A percentile compares a stretch with the other conserved stretches of the same genome.
Evolutionary conservation across 2,797 vertebrate species (phyloP).

Genomic region (Macropodus opercularis): DNA sequence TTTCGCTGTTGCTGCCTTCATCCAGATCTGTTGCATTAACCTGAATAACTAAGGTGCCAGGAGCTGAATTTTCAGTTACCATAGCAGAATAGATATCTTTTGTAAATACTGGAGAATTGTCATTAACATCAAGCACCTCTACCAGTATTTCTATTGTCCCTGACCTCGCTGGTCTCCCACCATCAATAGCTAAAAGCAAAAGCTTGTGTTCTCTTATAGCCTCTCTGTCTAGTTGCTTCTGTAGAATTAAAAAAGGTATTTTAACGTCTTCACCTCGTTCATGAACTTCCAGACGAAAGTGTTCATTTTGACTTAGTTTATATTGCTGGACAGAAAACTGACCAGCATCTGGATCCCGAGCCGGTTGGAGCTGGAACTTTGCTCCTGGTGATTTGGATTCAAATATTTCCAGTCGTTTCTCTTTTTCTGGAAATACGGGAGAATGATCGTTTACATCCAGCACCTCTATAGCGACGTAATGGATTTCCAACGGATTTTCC

Average conservation of each 20-base stretch:
- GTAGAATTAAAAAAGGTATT: slow-evolving; percentile 50
- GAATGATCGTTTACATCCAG: slow-evolving; percentile 73
- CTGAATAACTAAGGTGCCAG: slow-evolving; percentile 34
- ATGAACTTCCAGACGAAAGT: slow-evolving; percentile 64
- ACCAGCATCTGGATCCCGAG: slow-evolving; percentile 60
- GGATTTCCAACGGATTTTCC: slow-evolving; percentile 70
- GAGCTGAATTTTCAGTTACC: slow-evolving; percentile 39
- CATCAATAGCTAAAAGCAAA: slow-evolving; percentile 59
- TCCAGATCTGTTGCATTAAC: slow-evolving; percentile 70
- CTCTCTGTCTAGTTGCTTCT: slow-evolving; percentile 65
- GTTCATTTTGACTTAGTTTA: slow-evolving; percentile 55
- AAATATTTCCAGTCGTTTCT: slow-evolving; percentile 59
- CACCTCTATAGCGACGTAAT: slow-evolving; percentile 63
- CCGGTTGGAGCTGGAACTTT: slow-evolving; percentile 58
- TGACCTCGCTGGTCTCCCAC: slow-evolving; percentile 53
- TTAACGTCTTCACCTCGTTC: slow-evolving; percentile 55
- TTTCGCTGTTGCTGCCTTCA: slow-evolving; percentile 52
- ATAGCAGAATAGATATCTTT: slow-evolving; percentile 49
- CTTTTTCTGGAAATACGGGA: slow-evolving; percentile 50
- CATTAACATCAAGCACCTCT: slow-evolving; percentile 58
- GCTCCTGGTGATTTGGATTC: slow-evolving; percentile 52
- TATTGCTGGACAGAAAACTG: slow-evolving; percentile 61
- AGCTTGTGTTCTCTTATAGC: slow-evolving; percentile 20
- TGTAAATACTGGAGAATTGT: slow-evolving; percentile 61
- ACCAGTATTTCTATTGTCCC: slow-evolving; percentile 43